A percentile compares a stretch with the other conserved stretches of the same genome.
Conservation (phyloP, 2,113 vertebrate species). For the Tretioscincus oriximinensis region DNA sequence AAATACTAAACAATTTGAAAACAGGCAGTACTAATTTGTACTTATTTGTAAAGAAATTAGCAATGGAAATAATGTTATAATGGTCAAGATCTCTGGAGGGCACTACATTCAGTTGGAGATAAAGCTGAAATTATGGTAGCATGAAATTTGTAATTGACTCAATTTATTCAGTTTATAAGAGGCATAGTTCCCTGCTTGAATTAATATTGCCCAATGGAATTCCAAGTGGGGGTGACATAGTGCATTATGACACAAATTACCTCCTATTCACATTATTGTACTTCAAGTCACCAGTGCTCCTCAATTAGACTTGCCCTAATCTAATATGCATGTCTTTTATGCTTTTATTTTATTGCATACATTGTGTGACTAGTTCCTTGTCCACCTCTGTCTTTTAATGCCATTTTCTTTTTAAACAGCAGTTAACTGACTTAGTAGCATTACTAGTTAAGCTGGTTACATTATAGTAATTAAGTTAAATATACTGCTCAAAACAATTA, state of each 20-base stretch:
- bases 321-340: conserved; percentile 66
- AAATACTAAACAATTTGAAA: conserved; percentile 44
- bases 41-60: conserved; percentile 55
- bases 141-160: conserved; percentile 87
- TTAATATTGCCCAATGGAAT: conserved; percentile 86
- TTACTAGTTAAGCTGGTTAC: too few species aligned
- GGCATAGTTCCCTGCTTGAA: conserved; percentile 84
- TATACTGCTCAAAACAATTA: too few species aligned
- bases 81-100: conserved; percentile 70
- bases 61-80: conserved; percentile 57
- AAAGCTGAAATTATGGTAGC: conserved; percentile 77
- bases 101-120: conserved; percentile 69
- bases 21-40: conserved; percentile 43
- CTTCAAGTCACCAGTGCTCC: conserved; percentile 54
- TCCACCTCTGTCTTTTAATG: conserved; percentile 5
- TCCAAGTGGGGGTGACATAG: conserved; percentile 73
- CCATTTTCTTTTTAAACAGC: conserved; percentile 49
- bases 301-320: conserved; percentile 69
- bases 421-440: conserved; percentile 44
- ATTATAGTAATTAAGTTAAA: too few species aligned
- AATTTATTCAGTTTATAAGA: conserved; percentile 92
- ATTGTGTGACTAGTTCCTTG: conserved; percentile 52
- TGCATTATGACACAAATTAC: conserved; percentile 72
- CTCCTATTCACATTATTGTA: conserved; percentile 48
- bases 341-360: conserved; percentile 60